phyloP scores from a whole-genome alignment of 2,888 invertebrate genomes.

The Apeira syringaria region DNA sequence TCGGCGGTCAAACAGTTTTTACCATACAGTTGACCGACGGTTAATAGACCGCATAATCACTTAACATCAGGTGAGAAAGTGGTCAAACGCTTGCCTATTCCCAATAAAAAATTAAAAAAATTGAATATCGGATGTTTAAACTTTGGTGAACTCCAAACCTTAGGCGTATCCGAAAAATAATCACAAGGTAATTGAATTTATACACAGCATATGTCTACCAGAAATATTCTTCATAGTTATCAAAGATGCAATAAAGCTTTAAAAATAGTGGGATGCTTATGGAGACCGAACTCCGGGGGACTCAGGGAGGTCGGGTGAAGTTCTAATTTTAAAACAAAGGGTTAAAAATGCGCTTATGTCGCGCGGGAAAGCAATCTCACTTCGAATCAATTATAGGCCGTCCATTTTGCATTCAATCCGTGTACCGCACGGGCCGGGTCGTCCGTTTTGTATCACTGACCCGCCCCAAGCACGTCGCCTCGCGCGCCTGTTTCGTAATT shows the following conservation, averaged over 20 bases:
- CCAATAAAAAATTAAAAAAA: no score
- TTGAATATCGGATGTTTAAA: no score
- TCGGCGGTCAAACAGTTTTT: no score
- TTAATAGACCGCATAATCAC: no score
- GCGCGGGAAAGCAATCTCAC: slow-evolving; percentile 35
- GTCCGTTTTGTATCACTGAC: slow-evolving; percentile 32
- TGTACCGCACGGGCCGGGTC: slow-evolving; percentile 2
- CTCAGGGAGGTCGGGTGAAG: slow-evolving; percentile 30
- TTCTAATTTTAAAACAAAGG: slow-evolving; percentile 58
- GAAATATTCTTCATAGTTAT: slow-evolving; percentile 51
- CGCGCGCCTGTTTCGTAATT: slow-evolving; percentile 31
- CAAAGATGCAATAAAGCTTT: slow-evolving; percentile 53
- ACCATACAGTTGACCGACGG: no score
- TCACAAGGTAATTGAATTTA: no score
- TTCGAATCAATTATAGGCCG: slow-evolving; percentile 54
- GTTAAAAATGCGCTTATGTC: slow-evolving; percentile 49
- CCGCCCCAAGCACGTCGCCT: slow-evolving; percentile 26
- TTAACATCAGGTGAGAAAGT: no score
- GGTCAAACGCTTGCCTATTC: no score
- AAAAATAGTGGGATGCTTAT: slow-evolving; percentile 56
- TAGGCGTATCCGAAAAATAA: no score
- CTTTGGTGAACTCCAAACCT: no score
- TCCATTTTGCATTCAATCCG: slow-evolving; percentile 27
- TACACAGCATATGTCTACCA: slow-evolving; percentile 43
- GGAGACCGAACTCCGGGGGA: slow-evolving; percentile 22